Conservation (phyloP, 2,888 invertebrate genomes). For the Pyralis farinalis region DNA sequence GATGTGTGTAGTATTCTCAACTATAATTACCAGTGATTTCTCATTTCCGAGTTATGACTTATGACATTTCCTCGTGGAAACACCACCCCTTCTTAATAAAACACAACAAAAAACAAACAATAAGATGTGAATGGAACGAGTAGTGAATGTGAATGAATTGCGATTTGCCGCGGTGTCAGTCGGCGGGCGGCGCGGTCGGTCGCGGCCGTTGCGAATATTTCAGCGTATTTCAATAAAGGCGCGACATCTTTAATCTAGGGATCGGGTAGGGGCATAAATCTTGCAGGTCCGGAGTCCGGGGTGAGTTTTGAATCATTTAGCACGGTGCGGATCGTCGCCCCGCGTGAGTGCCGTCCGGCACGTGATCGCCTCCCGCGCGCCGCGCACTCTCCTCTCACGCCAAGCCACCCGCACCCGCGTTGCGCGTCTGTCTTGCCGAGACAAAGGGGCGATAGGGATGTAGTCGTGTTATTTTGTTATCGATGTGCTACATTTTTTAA, state of each 20-base stretch:
- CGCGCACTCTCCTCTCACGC: conserved; percentile 25
- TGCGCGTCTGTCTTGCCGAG: conserved; percentile 79
- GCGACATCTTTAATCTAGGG: conserved; percentile 80
- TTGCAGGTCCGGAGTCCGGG: conserved; percentile 63
- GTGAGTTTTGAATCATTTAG: conserved; percentile 81
- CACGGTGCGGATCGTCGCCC: conserved; percentile 60
- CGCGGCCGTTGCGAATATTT: conserved; percentile 45
- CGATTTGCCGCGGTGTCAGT: conserved; percentile 13
- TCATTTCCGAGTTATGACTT: conserved; percentile 27
- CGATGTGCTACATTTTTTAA: conserved; percentile 19
- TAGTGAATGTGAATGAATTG: conserved; percentile 62
- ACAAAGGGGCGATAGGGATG: conserved; percentile 74
- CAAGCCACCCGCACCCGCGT: conserved; percentile 40
- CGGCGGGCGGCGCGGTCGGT: conserved; percentile 17
- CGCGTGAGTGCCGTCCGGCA: conserved; percentile 78
- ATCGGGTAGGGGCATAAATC: conserved; percentile 78
- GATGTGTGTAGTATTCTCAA: conserved; percentile 6
- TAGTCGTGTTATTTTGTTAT: conserved; percentile 14
- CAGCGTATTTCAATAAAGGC: conserved; percentile 76
- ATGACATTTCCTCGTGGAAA: too few species aligned
- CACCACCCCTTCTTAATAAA: conserved; percentile 42
- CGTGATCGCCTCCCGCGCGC: conserved; percentile 52
- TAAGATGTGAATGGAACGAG: conserved; percentile 65
- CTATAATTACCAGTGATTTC: conserved; percentile 10
- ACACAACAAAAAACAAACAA: conserved; percentile 62